phyloP scores from a whole-genome alignment of 2,113 vertebrate species.

The chimpanzee (Pan troglodytes) region NHGRI_mPanTro3-v2.1_pri NC_072409.2:101417001-101417500 shows the following conservation, averaged over 20 bases:
- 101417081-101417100: background rate
- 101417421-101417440: background rate
- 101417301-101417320: background rate
- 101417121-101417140: background rate
- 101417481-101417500: background rate
- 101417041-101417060: background rate
- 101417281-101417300: background rate
- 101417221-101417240: background rate
- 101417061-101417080: background rate
- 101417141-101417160: background rate
- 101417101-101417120: background rate
- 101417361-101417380: background rate
- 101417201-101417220: background rate
- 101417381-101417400: background rate
- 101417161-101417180: background rate
- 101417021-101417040: background rate
- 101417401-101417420: fast-evolving
- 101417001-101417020: background rate
- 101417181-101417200: background rate
- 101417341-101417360: background rate
- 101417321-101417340: background rate
- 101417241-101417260: background rate
- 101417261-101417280: background rate
- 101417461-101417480: background rate
- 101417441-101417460: background rate